Evolutionary conservation across 2,888 invertebrate species (phyloP), one percentile per base, ranked within the genome.

Genomic region (Spilarctia lutea): DNA sequence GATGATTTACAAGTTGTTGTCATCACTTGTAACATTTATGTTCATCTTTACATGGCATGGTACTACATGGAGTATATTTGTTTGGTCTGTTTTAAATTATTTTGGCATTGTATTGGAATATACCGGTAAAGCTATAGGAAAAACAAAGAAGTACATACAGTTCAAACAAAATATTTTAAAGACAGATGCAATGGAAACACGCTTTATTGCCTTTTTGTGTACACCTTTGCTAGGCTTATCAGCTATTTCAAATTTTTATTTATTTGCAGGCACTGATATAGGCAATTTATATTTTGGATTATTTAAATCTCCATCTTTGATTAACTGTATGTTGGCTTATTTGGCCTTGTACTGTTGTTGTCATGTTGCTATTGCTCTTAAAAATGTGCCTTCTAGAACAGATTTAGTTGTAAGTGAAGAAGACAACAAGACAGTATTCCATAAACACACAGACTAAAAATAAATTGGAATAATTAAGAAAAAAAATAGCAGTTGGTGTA

Each of bases 31-130:
- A 3, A 97, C 98, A 88, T 99, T 99, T 92, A 87, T 96, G 33
- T 99, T 99, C 91, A 97, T 99, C 48, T 99, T 97, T 87, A 90
- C 98, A 78, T 99, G 99, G 99, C 99, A 99, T 91, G 99, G 99
- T 56, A 96, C 97, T 68, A 97, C 97, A 77, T 94, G 94, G 80
- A 97, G 97, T 85, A 97, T 99, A 81, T 96, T 99, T 77, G 94
- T 98, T 74, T 99, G 99, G 99, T 97, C 98, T n/a, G 85, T 97
- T 18, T 92, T 99, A n/a, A 99, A 99, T 94, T 99, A 97, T 89
- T 81, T 97, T 10, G 98, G 98, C 52, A 96, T 99, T 68, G 94
- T 97, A 20, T 89, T 98, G 27, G 99, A 99, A 93, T 96, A 96
- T 83, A 75, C 97, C 24, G 97, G 96, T 2, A 96, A 95, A 88